These are phyloP conservation scores for Hyperopisus bebe DNA, from an alignment of 2,113 vertebrate species.

Conservation along the genomic window DNA sequence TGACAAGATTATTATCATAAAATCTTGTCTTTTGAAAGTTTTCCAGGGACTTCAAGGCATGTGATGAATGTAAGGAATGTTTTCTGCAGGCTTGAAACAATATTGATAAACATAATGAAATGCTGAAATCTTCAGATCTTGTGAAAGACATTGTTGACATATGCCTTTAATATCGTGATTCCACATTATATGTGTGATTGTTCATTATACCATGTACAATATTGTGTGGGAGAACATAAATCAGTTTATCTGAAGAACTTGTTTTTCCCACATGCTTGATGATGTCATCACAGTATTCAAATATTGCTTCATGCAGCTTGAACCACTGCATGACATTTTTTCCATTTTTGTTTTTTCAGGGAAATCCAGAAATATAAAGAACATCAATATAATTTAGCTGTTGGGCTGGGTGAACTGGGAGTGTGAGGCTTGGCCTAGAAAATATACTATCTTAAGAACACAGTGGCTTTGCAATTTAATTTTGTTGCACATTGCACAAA, in stretches of 20 bases:
- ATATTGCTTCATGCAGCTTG: neutral
- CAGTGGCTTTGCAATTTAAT: too few species aligned
- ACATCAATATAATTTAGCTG: neutral
- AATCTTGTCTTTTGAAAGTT: neutral
- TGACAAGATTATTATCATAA: neutral
- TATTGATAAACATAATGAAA: conserved; percentile 4
- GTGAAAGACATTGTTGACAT: too few species aligned
- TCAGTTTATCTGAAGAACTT: neutral
- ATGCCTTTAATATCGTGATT: neutral
- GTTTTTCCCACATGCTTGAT: neutral
- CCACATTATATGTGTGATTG: neutral
- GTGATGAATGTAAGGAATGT: neutral
- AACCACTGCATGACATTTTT: neutral
- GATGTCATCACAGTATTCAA: neutral
- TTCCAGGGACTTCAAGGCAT: neutral
- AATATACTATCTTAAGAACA: neutral
- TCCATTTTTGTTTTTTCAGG: neutral
- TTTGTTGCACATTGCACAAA: neutral
- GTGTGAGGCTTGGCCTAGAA: neutral
- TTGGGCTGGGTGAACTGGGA: neutral
- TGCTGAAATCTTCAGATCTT: neutral
- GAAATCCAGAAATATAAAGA: neutral
- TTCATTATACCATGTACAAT: neutral
- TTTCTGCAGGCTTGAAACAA: neutral
- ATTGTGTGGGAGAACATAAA: neutral